Evolutionary conservation across 2,113 vertebrate genomes (phyloP).

Genomic region (Brevimyrus niger): DNA sequence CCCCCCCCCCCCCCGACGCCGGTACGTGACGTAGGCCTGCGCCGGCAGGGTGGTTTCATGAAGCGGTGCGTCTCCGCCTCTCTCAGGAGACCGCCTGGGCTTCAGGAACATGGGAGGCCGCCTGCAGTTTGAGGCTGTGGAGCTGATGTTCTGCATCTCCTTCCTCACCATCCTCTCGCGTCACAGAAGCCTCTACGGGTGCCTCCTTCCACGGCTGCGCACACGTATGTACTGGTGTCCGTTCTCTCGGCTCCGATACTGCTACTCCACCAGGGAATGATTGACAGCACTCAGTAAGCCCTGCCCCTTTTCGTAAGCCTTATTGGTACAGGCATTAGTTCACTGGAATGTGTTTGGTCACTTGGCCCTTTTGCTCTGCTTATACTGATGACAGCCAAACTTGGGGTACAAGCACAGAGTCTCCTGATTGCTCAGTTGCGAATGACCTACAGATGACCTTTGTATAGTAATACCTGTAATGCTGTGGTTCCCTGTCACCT

Average conservation of each 20-base stretch:
- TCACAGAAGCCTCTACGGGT: slow-evolving; percentile 42
- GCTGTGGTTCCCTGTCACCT: neutral
- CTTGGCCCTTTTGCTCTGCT: neutral
- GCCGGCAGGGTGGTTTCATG: neutral
- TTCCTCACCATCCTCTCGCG: slow-evolving; percentile 47
- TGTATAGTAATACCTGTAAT: neutral
- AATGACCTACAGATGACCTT: neutral
- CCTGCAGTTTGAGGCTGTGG: slow-evolving; percentile 53
- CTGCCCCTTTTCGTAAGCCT: neutral
- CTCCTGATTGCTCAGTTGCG: neutral
- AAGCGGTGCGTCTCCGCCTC: neutral
- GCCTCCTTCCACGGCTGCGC: slow-evolving; percentile 45
- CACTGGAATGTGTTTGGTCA: neutral
- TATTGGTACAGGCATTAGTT: neutral
- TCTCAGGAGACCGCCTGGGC: slow-evolving; percentile 40
- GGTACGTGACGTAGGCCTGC: neutral
- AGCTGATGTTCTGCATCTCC: slow-evolving; percentile 59
- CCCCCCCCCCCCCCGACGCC: no score
- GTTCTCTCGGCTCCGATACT: neutral
- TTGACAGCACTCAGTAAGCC: neutral
- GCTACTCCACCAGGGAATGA: neutral
- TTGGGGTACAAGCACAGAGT: neutral
- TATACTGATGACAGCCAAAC: neutral
- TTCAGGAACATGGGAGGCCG: slow-evolving; percentile 30
- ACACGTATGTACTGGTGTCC: slow-evolving; percentile 43